Evolutionary conservation across 2,888 invertebrate genomes (phyloP), one percentile per base, ranked within the genome.

Genomic region (Nudaria mundana): DNA sequence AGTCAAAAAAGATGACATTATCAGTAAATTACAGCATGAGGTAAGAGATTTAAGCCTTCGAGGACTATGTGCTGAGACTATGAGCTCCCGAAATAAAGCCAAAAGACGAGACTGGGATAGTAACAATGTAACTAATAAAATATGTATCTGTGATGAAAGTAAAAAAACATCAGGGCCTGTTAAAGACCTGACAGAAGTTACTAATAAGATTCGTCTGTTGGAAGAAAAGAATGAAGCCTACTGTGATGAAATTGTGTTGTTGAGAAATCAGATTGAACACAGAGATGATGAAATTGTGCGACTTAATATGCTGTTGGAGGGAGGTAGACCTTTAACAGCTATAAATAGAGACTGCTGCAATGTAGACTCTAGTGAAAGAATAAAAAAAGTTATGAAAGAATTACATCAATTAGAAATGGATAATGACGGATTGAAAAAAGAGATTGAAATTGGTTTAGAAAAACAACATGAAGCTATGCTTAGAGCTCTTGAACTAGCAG

Each of bases 401-500:
- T 67, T 94, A 39, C 90, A 91, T 56, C 90, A 91, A 40, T 86
- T 91, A 18, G 94, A 94, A 77, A 74, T 75, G 32, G 75, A 86
- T 46, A 83, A 93, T 61, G 90, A 92, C 38, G 66, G 77, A 23
- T 83, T 88, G 26, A 84, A 79, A 49, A 82, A 73, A 55, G 81
- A 89, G 56, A 49, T 83, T 29, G 91, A 78, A 78, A 92, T 89
- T 52, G 86, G 92, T 12, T 69, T 93, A 42, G 85, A 90, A 37
- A 93, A 93, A 61, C 93, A 94, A 64, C 95, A 95, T 73, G 95
- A 95, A 70, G 95, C 95, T 3, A 95, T 95, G 94, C 86, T 93
- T 29, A 84, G 93, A 52, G 95, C 95, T 3, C 78, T 95, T 28
- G 89, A 89, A 62, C 86, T 95, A 36, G 94, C 94, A n/a, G 93